A percentile compares a stretch with the other conserved stretches of the same genome.
Evolutionary conservation across 2,113 vertebrate species (phyloP).

Genomic region (Phalacrocorax pelagicus): DNA sequence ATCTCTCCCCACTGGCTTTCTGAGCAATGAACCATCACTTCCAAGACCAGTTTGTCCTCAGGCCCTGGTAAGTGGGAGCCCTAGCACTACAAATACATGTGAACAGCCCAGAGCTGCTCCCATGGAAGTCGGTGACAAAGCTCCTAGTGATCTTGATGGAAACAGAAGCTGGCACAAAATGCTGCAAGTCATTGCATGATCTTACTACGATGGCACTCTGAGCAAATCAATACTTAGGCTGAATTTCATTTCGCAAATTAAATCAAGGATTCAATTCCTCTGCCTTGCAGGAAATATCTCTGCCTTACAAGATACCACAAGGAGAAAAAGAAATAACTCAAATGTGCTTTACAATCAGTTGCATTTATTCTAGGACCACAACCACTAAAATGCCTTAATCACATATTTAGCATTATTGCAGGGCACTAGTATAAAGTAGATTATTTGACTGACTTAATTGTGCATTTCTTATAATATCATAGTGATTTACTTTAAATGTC

Average conservation of each 20-base stretch:
- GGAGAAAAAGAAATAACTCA: neutral
- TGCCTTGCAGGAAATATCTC: neutral
- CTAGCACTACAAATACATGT: neutral
- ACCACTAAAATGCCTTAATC: neutral
- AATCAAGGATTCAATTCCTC: neutral
- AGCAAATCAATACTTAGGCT: constrained; percentile 25
- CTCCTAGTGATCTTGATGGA: neutral
- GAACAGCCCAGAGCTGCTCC: neutral
- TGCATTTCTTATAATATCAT: neutral
- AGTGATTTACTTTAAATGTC: neutral
- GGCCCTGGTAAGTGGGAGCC: neutral
- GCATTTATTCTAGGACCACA: neutral
- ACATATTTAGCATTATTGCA: neutral
- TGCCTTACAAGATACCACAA: neutral
- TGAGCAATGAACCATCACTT: neutral
- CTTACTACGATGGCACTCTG: neutral
- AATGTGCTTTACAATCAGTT: neutral
- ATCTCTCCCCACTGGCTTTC: neutral
- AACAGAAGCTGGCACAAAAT: constrained; percentile 39
- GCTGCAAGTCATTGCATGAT: neutral
- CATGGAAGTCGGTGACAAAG: neutral
- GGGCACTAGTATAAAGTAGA: neutral
- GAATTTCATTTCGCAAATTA: constrained; percentile 36
- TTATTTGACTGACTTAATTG: neutral
- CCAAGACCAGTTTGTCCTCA: neutral